Evolutionary conservation across 2,113 vertebrate genomes (phyloP), one percentile per base, ranked within the genome.

Genomic region (Fregata magnificens): DNA sequence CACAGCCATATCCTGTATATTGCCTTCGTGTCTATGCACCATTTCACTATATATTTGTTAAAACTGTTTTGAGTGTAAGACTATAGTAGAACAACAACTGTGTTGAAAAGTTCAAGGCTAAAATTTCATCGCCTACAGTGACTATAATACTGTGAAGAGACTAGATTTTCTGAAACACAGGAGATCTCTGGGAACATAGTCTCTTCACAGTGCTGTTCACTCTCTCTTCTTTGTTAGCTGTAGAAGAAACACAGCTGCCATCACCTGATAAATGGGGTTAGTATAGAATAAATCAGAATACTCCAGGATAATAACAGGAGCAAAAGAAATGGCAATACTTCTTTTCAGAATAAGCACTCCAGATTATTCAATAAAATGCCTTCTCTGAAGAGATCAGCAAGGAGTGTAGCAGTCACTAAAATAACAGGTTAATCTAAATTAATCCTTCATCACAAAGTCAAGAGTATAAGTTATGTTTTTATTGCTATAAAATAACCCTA

Each of bases 161-260:
- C 26, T 40, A 47, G n/a, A 66, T 38, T 93, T 78, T 70, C 65
- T 86, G 62, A 88, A 90, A 29, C 50, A 65, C 28, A 69, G 42
- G 52, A 82, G 42, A 26, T 82, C 47, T 40, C 62, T 94, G 90
- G 88, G 76, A 95, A 79, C 69, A 40, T 28, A 91, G 69, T 36
- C 90, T 91, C 63, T 71, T 81, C 63, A 59, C 66, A 36, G 49
- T 21, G 86, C 70, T 87, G 40, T 49, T 93, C 56, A 63, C 59
- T 69, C 89, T 73, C 58, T 73, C 58, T 80, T 67, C 78, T 77
- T 58, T 88, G 65, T 85, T 47, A 83, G 63, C 83, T 90, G 76
- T 63, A 71, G 67, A 88, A 91, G 74, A 90, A 97, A 92, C 63
- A 90, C 82, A 95, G 86, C 71, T 97, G 82, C 86, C 72, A 86